Evolutionary conservation across 2,888 invertebrate genomes (phyloP).

Genomic region (Napeogenes sylphis): DNA sequence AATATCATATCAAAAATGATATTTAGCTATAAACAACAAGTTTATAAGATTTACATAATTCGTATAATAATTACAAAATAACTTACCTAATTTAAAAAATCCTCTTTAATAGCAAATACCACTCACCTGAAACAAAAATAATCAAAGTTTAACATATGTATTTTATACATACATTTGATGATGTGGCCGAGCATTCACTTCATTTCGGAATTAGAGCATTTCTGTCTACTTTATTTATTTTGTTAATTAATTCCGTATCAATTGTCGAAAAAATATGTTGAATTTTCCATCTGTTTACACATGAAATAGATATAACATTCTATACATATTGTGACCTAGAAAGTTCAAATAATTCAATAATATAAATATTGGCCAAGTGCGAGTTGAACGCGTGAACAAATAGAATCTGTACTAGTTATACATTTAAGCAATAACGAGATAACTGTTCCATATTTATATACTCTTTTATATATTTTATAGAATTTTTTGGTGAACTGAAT

Average conservation of each 20-base stretch:
- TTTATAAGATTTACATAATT: too few relatives aligned
- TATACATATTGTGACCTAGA: slow-evolving; percentile 30
- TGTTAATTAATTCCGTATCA: too few relatives aligned
- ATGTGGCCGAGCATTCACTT: too few relatives aligned
- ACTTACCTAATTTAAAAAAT: slow-evolving; percentile 9
- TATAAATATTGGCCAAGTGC: slow-evolving; percentile 10
- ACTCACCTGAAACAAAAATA: slow-evolving; percentile 68
- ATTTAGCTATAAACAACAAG: too few relatives aligned
- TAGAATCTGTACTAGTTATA: background rate
- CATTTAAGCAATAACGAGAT: background rate
- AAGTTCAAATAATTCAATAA: slow-evolving; percentile 21
- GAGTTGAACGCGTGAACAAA: background rate
- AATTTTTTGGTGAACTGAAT: too few relatives aligned
- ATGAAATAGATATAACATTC: slow-evolving; percentile 33
- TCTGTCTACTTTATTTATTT: too few relatives aligned
- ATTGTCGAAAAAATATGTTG: slow-evolving; percentile 29
- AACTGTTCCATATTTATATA: slow-evolving; percentile 9
- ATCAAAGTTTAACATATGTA: slow-evolving; percentile 23
- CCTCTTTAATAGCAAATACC: slow-evolving; percentile 21
- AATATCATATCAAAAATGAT: background rate
- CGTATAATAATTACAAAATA: background rate
- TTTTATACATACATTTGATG: too few relatives aligned
- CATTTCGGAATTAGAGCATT: too few relatives aligned
- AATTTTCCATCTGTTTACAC: slow-evolving; percentile 54
- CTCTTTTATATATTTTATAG: background rate